Evolutionary conservation across 2,888 invertebrate genomes (phyloP).

Genomic region (Apodemia mormo): DNA sequence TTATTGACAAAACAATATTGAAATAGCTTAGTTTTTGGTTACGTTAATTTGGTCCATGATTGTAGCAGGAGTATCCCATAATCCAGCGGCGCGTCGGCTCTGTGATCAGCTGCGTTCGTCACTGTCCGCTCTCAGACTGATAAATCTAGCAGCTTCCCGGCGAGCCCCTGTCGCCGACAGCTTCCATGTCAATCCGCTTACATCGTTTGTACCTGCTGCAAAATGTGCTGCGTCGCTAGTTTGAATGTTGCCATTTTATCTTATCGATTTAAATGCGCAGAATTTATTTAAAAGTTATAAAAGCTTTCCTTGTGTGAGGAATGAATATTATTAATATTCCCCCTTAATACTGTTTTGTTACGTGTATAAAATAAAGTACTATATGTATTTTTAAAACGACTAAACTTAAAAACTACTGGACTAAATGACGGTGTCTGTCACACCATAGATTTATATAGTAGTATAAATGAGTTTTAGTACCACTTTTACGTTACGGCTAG

Average conservation of each 20-base stretch:
- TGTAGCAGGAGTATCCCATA: slow-evolving; percentile 10
- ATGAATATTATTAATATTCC: no score
- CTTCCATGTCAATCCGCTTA: slow-evolving; percentile 22
- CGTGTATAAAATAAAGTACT: no score
- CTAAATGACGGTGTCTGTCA: no score
- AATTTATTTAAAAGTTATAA: no score
- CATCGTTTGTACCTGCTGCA: neutral
- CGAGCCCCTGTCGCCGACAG: slow-evolving; percentile 22
- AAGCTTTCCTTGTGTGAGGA: no score
- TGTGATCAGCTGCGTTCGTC: slow-evolving; percentile 40
- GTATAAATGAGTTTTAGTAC: no score
- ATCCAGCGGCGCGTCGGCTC: slow-evolving; percentile 24
- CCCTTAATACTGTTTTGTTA: no score
- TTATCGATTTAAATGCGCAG: neutral
- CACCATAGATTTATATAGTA: no score
- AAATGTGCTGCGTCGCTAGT: neutral
- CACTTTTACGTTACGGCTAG: no score
- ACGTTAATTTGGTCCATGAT: neutral
- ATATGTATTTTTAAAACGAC: no score
- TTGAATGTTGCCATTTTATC: neutral
- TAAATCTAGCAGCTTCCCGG: slow-evolving; percentile 44
- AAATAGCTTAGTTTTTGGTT: neutral
- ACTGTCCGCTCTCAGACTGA: slow-evolving; percentile 53
- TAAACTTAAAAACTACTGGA: no score
- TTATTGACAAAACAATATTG: neutral